phyloP scores from a whole-genome alignment of 1,140 invertebrate species.

The Potamilus streckersoni region DNA sequence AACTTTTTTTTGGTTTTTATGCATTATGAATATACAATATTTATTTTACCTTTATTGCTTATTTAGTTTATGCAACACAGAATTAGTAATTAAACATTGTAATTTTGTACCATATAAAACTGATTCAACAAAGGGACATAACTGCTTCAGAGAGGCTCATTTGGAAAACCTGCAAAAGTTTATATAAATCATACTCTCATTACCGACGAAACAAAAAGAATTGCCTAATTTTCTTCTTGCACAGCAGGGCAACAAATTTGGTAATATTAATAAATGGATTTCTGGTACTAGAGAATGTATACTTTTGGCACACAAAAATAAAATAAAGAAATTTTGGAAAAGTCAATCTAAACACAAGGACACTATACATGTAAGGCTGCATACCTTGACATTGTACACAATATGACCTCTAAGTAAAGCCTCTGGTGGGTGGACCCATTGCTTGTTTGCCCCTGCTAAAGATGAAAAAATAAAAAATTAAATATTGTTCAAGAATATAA shows the following conservation, averaged over 20 bases:
- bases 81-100: no score
- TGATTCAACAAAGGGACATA: no score
- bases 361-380: constrained; percentile 7
- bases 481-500: neutral
- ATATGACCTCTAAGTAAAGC: constrained; percentile 94
- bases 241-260: neutral
- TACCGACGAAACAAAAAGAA: neutral
- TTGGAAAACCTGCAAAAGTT: no score
- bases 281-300: neutral
- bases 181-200: no score
- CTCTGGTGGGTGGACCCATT: constrained; percentile 94
- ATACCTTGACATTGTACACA: constrained; percentile 96
- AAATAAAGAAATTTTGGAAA: neutral
- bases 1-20: no score
- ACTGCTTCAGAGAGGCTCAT: no score
- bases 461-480: constrained; percentile 18
- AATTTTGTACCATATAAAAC: no score
- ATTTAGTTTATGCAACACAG: no score
- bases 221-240: neutral
- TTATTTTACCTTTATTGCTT: no score
- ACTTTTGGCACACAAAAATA: neutral
- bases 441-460: constrained; percentile 52
- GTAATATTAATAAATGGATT: neutral
- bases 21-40: no score
- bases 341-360: neutral